These are phyloP conservation scores for Lethocerus indicus DNA, from an alignment of 1,140 invertebrate genomes.

Conservation along the genomic window DNA sequence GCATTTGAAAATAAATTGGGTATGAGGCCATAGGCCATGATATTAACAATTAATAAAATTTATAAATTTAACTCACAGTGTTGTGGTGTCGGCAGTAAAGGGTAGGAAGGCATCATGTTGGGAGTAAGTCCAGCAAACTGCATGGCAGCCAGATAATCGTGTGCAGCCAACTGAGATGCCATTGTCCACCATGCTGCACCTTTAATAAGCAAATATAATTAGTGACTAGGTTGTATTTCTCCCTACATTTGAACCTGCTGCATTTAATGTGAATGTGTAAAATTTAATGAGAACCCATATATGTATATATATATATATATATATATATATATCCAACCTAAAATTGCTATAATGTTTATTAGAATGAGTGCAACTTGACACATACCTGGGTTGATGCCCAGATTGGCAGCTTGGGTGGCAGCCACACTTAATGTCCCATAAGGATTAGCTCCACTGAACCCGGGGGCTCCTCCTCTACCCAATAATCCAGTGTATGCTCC, in stretches of 20 bases:
- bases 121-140: slow-evolving; percentile 43
- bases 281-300: not conserved
- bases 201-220: slow-evolving; percentile 15
- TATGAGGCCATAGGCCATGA: no score
- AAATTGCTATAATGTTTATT: not conserved
- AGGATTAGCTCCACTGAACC: slow-evolving; percentile 7
- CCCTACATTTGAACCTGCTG: not conserved
- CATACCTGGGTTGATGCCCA: slow-evolving; percentile 30
- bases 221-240: not conserved
- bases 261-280: not conserved
- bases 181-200: slow-evolving; percentile 76
- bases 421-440: slow-evolving; percentile 41
- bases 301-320: no score
- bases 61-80: slow-evolving; percentile 1
- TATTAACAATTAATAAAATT: not conserved
- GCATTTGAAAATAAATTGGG: no score
- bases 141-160: slow-evolving; percentile 63
- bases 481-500: slow-evolving; percentile 11
- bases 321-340: no score
- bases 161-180: slow-evolving; percentile 63
- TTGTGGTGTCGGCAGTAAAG: slow-evolving; percentile 6
- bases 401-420: slow-evolving; percentile 59
- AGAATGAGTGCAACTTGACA: slow-evolving; percentile 13
- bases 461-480: slow-evolving; percentile 6
- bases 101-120: slow-evolving; percentile 10